Conservation (phyloP, 1,140 invertebrate species). For the Cyphomyrmex costatus region DNA sequence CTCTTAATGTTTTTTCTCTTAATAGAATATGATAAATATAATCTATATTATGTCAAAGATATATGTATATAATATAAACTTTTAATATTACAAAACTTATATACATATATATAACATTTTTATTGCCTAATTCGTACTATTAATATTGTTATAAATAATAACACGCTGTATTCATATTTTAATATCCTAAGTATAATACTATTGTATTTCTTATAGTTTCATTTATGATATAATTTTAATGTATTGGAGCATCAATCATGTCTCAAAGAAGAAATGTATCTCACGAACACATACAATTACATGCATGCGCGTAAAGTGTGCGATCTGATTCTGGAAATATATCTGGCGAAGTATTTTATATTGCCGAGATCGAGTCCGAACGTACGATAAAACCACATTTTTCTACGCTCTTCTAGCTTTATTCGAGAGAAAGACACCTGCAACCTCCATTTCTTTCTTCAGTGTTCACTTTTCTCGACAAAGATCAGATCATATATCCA, state of each 20-base stretch:
- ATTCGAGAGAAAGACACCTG: neutral
- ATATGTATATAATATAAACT: neutral
- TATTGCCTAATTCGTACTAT: neutral
- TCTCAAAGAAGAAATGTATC: neutral
- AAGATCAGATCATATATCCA: neutral
- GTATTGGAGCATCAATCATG: neutral
- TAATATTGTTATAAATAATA: neutral
- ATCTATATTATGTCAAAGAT: neutral
- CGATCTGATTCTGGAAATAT: conserved; percentile 4
- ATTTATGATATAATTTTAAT: conserved; percentile 7
- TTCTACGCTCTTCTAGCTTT: neutral
- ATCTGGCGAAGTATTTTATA: neutral
- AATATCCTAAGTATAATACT: conserved; percentile 1
- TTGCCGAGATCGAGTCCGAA: neutral
- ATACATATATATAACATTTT: neutral
- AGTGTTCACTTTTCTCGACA: neutral
- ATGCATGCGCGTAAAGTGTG: neutral
- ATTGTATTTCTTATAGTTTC: neutral
- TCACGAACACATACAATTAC: neutral
- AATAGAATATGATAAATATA: neutral
- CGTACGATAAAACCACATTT: neutral
- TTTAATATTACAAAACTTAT: conserved; percentile 1
- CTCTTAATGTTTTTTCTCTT: neutral
- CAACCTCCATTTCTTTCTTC: neutral
- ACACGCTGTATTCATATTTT: neutral